A percentile compares a stretch with the other conserved stretches of the same genome.
Conservation (phyloP, 2,113 vertebrate species). For the Phodopus roborovskii region DNA sequence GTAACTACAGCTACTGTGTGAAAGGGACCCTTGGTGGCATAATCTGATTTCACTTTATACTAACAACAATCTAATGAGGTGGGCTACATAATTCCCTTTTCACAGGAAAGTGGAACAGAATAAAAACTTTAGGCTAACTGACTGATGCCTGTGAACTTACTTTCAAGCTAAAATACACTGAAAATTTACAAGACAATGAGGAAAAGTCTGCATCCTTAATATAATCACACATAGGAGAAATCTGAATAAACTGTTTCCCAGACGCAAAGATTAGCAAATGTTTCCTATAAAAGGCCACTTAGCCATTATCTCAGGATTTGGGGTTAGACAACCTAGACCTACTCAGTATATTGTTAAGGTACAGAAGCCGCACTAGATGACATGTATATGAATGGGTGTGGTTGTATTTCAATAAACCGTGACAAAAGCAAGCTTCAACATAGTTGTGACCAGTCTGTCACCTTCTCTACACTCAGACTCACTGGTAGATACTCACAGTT, state of each 20-base stretch:
- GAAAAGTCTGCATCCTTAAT: not conserved
- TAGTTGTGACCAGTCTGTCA: not conserved
- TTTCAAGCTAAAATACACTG: constrained; percentile 23
- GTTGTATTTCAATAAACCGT: not conserved
- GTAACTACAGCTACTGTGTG: not conserved
- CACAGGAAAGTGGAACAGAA: not conserved
- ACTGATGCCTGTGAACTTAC: not conserved
- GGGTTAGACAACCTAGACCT: not conserved
- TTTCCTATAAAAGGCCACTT: not conserved
- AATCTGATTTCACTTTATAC: not conserved
- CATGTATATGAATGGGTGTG: not conserved
- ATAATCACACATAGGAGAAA: not conserved
- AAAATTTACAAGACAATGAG: not conserved
- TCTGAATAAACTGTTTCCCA: not conserved
- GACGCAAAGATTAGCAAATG: not conserved
- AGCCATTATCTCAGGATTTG: not conserved
- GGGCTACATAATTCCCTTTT: not conserved
- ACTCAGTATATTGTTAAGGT: not conserved
- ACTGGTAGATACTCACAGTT: not conserved
- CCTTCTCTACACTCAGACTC: not conserved
- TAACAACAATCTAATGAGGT: no score
- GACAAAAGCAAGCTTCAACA: not conserved
- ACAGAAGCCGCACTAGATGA: not conserved
- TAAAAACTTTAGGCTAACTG: not conserved
- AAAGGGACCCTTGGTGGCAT: not conserved